Percentiles rank a stretch among this genome's conserved stretches.
These are phyloP conservation scores for Chloromyia formosa DNA, from an alignment of 2,888 invertebrate species.

Conservation along the genomic window DNA sequence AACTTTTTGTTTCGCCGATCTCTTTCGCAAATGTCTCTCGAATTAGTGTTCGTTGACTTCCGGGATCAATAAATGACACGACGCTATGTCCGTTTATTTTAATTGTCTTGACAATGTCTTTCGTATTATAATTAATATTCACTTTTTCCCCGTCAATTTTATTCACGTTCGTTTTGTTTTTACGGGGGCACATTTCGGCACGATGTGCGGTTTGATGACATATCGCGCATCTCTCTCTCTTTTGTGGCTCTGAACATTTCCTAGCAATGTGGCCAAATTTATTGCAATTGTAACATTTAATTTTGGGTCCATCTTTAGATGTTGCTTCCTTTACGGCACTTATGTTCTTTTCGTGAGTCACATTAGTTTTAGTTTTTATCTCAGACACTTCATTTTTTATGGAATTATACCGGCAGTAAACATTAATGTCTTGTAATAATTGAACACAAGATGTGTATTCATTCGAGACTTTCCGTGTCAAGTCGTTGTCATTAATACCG, in stretches of 20 bases:
- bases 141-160: too few relatives aligned
- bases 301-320: not conserved
- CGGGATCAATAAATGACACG: too few relatives aligned
- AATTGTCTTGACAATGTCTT: not conserved
- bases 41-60: slow-evolving; percentile 1
- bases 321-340: too few relatives aligned
- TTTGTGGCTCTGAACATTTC: slow-evolving; percentile 7
- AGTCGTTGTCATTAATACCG: too few relatives aligned
- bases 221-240: not conserved
- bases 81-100: too few relatives aligned
- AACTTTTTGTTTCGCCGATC: not conserved
- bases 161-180: too few relatives aligned
- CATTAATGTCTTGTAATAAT: not conserved
- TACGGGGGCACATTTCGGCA: not conserved
- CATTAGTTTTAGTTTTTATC: too few relatives aligned
- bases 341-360: too few relatives aligned
- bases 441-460: too few relatives aligned
- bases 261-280: not conserved
- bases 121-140: too few relatives aligned
- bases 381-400: too few relatives aligned
- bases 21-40: not conserved
- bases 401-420: not conserved
- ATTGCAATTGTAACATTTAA: slow-evolving; percentile 11
- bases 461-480: too few relatives aligned
- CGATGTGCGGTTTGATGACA: slow-evolving; percentile 30